Evolutionary conservation across 2,113 vertebrate species (phyloP).

Genomic region (Cairina moschata): DNA sequence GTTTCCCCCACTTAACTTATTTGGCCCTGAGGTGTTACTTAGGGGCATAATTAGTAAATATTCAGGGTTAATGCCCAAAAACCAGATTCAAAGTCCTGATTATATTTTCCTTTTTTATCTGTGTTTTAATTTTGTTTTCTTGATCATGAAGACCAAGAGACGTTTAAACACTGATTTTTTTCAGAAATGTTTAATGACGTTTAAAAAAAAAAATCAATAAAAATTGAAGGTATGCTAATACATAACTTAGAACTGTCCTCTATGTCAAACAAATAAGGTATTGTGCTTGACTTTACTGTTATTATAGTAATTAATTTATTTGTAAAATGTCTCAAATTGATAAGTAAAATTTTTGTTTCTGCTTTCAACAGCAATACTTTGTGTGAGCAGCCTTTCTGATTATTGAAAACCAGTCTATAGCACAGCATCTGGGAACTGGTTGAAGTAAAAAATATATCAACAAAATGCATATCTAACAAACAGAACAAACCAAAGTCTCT

Average conservation of each 20-base stretch:
- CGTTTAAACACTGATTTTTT: not conserved
- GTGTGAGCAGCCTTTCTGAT: not conserved
- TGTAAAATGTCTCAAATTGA: not conserved
- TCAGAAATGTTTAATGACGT: not conserved
- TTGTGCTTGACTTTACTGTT: not conserved
- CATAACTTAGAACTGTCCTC: not conserved
- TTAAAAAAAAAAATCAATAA: not conserved
- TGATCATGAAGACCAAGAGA: not conserved
- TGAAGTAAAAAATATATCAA: not conserved
- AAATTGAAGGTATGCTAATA: not conserved
- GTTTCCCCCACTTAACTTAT: constrained; percentile 46
- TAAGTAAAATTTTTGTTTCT: not conserved
- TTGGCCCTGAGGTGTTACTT: constrained; percentile 56
- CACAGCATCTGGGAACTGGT: not conserved
- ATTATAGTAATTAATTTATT: not conserved
- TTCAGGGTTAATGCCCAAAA: constrained; percentile 22
- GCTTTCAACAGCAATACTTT: not conserved
- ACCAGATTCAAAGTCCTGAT: constrained; percentile 25
- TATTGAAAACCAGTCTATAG: not conserved
- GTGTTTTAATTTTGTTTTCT: constrained; percentile 29
- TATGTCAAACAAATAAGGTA: not conserved
- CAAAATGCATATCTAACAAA: not conserved
- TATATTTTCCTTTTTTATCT: constrained; percentile 30
- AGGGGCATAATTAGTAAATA: constrained; percentile 56
- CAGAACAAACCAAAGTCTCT: not conserved